Conservation (phyloP, 2,888 invertebrate genomes). For the Choristoneura rosaceana region DNA sequence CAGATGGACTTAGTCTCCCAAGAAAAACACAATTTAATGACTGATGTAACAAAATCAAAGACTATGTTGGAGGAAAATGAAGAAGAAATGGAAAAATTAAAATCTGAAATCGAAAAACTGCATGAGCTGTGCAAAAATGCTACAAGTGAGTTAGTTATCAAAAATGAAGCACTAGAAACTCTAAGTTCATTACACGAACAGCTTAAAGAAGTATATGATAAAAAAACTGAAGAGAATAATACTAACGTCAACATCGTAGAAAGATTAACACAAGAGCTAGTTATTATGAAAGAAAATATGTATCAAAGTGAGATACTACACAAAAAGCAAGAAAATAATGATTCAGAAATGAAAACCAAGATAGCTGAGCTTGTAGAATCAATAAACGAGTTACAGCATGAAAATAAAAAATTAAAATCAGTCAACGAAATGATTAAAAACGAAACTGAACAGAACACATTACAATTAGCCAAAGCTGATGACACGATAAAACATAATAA, state of each 20-base stretch:
- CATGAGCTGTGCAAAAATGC: constrained; percentile 52
- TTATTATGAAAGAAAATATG: constrained; percentile 55
- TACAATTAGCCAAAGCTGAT: constrained; percentile 67
- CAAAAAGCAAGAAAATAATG: constrained; percentile 44
- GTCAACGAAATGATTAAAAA: constrained; percentile 62
- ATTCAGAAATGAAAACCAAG: constrained; percentile 50
- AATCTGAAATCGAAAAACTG: constrained; percentile 50
- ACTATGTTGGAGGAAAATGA: constrained; percentile 56
- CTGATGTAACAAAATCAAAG: constrained; percentile 57
- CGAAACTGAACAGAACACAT: constrained; percentile 64
- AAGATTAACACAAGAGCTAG: constrained; percentile 60
- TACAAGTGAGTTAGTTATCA: constrained; percentile 51
- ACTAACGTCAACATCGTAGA: constrained; percentile 53
- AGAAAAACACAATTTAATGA: constrained; percentile 51
- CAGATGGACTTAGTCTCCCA: constrained; percentile 44
- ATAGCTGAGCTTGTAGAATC: constrained; percentile 53
- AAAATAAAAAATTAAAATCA: constrained; percentile 59
- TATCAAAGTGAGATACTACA: constrained; percentile 57
- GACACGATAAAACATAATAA: constrained; percentile 65
- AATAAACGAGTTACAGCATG: constrained; percentile 54
- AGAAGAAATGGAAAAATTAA: constrained; percentile 53
- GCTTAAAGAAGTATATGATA: constrained; percentile 57
- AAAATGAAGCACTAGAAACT: constrained; percentile 53
- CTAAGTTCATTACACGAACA: constrained; percentile 55
- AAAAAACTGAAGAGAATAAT: constrained; percentile 60